A percentile compares a stretch with the other conserved stretches of the same genome.
Evolutionary conservation across 2,113 vertebrate genomes (phyloP).

Genomic region (Hippolais icterina): DNA sequence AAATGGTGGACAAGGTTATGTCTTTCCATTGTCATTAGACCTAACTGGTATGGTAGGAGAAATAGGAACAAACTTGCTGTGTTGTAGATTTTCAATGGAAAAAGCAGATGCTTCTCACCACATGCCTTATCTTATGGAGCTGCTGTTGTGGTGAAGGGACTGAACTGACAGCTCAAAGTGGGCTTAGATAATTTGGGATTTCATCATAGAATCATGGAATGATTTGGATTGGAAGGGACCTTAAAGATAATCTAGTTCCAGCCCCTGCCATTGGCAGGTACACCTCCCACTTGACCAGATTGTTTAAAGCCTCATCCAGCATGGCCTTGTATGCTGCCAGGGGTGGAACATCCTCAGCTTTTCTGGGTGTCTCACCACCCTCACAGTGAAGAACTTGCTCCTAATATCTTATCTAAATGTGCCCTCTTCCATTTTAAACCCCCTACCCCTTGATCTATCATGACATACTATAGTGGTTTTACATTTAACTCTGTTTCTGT

Average conservation of each 20-base stretch:
- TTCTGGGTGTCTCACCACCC: background rate
- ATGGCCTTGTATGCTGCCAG: background rate
- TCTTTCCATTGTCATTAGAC: background rate
- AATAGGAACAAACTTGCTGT: background rate
- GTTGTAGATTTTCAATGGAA: background rate
- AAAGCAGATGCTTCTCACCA: background rate
- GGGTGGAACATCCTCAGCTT: background rate
- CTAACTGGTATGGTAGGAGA: background rate
- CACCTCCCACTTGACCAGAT: background rate
- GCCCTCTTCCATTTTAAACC: background rate
- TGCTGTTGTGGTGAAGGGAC: background rate
- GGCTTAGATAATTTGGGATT: background rate
- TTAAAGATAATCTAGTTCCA: background rate
- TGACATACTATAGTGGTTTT: too few species aligned
- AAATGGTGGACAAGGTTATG: background rate
- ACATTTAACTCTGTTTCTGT: too few species aligned
- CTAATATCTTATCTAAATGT: background rate
- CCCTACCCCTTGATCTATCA: background rate
- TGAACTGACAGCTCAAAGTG: background rate
- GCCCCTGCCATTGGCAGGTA: background rate
- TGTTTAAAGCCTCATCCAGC: background rate
- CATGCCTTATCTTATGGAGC: background rate
- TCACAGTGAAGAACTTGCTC: background rate
- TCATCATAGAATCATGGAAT: accelerated
- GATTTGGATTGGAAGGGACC: background rate